phyloP scores from a whole-genome alignment of 92 coral and sea anemone genomes.

The Muricea muricata region DNA sequence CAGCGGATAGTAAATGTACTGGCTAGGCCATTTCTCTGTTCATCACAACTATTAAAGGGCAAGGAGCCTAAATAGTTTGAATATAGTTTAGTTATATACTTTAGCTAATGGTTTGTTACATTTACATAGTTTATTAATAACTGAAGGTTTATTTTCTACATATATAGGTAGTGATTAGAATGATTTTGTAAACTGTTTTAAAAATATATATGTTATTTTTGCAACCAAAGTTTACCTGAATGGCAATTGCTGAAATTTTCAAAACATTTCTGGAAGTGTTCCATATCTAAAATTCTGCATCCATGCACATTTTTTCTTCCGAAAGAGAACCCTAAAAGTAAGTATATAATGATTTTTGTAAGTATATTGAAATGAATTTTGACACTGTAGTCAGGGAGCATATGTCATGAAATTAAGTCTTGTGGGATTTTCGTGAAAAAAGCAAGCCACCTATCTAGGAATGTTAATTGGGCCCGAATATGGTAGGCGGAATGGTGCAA shows the following conservation, averaged over 20 bases:
- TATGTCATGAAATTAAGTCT: too few relatives aligned
- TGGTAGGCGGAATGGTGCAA: conserved; percentile 18
- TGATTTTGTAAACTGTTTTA: not conserved
- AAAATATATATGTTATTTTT: too few relatives aligned
- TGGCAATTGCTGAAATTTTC: not conserved
- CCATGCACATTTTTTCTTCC: not conserved
- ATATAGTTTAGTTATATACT: not conserved
- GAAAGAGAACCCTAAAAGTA: not conserved
- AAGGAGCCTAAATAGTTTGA: conserved; percentile 20
- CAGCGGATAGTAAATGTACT: conserved; percentile 59
- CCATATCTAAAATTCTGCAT: not conserved
- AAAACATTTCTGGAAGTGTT: not conserved
- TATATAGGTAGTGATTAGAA: not conserved
- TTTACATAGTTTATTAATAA: not conserved
- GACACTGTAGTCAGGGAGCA: too few relatives aligned
- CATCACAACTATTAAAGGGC: conserved; percentile 8
- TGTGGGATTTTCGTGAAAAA: too few relatives aligned
- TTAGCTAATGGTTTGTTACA: not conserved
- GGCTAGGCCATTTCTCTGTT: conserved; percentile 64
- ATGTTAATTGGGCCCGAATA: too few relatives aligned
- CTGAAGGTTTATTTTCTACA: not conserved
- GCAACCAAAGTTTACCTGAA: not conserved
- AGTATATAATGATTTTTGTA: too few relatives aligned
- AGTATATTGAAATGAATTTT: not conserved
- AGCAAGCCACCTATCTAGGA: too few relatives aligned